These are phyloP conservation scores for Aphodius granarius DNA, from an alignment of 2,888 invertebrate species.

Conservation along the genomic window DNA sequence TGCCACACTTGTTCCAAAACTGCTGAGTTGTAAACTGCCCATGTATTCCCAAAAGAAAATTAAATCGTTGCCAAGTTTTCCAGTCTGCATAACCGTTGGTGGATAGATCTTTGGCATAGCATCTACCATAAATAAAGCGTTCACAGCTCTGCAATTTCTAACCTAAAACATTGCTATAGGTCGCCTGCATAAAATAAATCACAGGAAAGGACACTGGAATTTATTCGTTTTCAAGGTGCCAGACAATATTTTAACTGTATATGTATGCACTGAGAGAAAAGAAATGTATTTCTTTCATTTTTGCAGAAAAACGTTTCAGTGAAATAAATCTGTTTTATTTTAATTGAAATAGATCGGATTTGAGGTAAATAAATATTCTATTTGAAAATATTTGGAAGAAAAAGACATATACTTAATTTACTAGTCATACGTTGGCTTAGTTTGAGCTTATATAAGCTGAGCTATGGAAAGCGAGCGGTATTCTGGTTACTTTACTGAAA, in stretches of 20 bases:
- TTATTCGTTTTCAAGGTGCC: neutral
- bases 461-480: no score
- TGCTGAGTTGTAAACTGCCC: neutral
- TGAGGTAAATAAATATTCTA: no score
- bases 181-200: neutral
- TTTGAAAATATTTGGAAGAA: no score
- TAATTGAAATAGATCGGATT: neutral
- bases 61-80: neutral
- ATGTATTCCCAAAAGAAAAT: neutral
- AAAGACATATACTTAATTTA: no score
- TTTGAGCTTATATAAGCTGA: no score
- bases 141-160: neutral
- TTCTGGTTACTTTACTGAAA: no score
- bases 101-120: neutral
- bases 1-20: neutral
- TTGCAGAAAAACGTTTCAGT: no score
- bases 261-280: neutral
- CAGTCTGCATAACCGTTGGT: neutral
- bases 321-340: no score
- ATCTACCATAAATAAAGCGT: neutral
- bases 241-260: neutral
- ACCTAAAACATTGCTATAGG: neutral
- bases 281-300: no score
- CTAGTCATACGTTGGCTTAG: no score
- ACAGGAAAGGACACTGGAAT: no score